Conservation (phyloP, 2,113 vertebrate genomes). For the Regulus satrapa region DNA sequence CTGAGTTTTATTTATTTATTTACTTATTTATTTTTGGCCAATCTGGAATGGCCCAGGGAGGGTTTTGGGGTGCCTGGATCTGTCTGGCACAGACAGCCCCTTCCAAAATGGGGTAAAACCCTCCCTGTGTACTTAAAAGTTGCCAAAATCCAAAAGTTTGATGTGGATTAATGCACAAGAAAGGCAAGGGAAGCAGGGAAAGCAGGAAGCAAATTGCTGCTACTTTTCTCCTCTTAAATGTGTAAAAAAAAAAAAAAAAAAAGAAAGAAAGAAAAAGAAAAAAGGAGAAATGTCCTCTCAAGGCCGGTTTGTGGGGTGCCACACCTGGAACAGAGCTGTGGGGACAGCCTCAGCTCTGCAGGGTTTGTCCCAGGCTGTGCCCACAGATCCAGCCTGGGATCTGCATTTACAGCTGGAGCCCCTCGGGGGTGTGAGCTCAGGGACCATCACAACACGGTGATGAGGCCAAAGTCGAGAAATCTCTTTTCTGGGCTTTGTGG, state of each 20-base stretch:
- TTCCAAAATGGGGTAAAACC: background rate
- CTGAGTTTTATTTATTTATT: no score
- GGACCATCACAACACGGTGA: background rate
- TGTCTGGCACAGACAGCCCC: background rate
- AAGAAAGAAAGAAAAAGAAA: background rate
- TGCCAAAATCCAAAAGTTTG: background rate
- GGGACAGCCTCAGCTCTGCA: background rate
- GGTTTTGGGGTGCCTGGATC: background rate
- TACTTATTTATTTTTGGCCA: no score
- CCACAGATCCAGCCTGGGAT: background rate
- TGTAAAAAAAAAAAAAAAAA: background rate
- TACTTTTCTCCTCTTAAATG: background rate
- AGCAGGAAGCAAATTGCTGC: background rate
- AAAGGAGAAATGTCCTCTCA: no score
- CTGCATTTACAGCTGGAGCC: slow-evolving; percentile 7
- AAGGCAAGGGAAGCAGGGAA: background rate
- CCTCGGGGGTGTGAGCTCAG: background rate
- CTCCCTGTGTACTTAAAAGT: accelerated
- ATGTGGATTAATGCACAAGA: accelerated
- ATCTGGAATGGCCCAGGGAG: background rate
- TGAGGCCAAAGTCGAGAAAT: slow-evolving; percentile 16
- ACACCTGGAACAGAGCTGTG: background rate
- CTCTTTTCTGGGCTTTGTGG: background rate
- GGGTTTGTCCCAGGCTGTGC: background rate
- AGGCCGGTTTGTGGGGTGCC: background rate